Percentiles rank a stretch among this genome's conserved stretches.
Conservation (phyloP, 2,797 vertebrate genomes). For the Anas georgica region DNA sequence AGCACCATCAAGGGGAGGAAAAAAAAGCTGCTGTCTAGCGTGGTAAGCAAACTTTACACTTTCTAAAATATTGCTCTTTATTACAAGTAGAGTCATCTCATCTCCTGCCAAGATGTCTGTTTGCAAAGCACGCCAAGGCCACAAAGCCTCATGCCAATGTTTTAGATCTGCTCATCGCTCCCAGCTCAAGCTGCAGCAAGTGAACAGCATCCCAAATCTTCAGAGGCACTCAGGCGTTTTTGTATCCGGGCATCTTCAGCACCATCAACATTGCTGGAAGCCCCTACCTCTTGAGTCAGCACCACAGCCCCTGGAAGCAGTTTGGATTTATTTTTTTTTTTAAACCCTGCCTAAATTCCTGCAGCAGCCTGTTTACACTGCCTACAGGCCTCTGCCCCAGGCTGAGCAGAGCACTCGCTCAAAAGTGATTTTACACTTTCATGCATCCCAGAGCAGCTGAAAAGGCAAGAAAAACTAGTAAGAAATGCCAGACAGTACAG, state of each 20-base stretch:
- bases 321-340: background rate
- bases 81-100: background rate
- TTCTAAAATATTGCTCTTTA: background rate
- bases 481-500: background rate
- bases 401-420: background rate
- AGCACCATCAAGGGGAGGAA: background rate
- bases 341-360: background rate
- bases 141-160: background rate
- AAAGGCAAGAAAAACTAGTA: background rate
- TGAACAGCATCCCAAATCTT: background rate
- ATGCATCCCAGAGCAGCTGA: background rate
- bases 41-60: constrained; percentile 29
- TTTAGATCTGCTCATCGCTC: constrained; percentile 31
- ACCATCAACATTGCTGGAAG: background rate
- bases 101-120: constrained; percentile 16
- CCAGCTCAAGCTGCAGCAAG: constrained; percentile 51
- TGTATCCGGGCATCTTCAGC: background rate
- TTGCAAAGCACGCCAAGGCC: background rate
- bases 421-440: background rate
- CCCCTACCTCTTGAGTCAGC: background rate
- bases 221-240: background rate
- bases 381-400: background rate
- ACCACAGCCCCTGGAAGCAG: background rate
- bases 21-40: background rate
- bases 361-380: background rate